Conservation (phyloP, 2,888 invertebrate species). For the Metopia argyrocephala region DNA sequence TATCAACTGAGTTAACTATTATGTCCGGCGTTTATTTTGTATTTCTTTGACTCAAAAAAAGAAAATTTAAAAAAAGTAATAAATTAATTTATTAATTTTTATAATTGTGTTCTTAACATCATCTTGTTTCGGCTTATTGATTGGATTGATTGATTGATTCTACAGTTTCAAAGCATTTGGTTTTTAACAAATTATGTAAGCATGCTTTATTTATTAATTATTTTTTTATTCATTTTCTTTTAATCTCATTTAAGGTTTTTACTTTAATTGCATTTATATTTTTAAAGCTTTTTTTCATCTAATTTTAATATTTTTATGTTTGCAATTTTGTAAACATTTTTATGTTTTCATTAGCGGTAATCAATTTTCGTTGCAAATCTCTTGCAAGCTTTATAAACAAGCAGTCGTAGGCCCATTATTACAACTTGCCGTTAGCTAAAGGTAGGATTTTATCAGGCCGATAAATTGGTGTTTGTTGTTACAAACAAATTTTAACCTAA, state of each 20-base stretch:
- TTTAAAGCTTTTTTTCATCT: neutral
- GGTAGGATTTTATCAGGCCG: too few relatives aligned
- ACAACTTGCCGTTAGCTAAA: too few relatives aligned
- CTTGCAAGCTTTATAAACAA: too few relatives aligned
- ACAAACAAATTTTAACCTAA: too few relatives aligned
- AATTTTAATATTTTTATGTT: neutral
- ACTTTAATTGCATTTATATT: too few relatives aligned
- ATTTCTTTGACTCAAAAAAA: conserved; percentile 71
- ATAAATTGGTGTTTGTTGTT: too few relatives aligned
- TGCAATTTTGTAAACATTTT: neutral
- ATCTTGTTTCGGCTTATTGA: conserved; percentile 64
- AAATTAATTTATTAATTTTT: conserved; percentile 54
- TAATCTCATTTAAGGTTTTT: conserved; percentile 19
- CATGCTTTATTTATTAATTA: conserved; percentile 72
- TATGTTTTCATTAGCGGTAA: neutral
- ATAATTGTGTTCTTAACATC: conserved; percentile 61
- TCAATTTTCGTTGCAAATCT: too few relatives aligned
- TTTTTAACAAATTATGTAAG: conserved; percentile 77
- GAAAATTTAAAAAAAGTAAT: conserved; percentile 4
- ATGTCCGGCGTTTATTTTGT: conserved; percentile 73
- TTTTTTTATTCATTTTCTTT: conserved; percentile 48
- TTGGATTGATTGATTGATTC: conserved; percentile 64
- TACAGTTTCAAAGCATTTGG: conserved; percentile 68
- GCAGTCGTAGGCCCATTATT: too few relatives aligned
- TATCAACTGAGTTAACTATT: conserved; percentile 36